Evolutionary conservation across 1,140 invertebrate genomes (phyloP).

Genomic region (Spodoptera litura): DNA sequence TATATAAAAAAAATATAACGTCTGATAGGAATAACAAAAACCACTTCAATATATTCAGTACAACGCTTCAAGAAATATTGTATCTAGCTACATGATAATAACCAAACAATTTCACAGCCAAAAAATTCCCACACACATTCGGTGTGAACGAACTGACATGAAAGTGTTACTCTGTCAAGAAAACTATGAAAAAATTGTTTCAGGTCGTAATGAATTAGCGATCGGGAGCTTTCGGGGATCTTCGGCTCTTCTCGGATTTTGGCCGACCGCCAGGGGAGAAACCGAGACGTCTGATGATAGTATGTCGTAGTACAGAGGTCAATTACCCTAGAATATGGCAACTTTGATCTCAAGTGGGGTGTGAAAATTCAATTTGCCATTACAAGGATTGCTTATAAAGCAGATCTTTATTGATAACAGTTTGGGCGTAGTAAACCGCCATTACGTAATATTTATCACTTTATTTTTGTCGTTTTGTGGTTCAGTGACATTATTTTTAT

Average conservation of each 20-base stretch:
- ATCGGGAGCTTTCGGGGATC: neutral
- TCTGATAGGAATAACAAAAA: too few relatives aligned
- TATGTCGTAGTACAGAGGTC: neutral
- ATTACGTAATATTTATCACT: constrained; percentile 18
- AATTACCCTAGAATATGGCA: constrained; percentile 18
- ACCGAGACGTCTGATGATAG: constrained; percentile 2
- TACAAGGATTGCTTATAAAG: constrained; percentile 13
- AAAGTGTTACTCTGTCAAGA: constrained; percentile 4
- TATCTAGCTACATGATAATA: neutral
- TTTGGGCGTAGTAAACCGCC: neutral
- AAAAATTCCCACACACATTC: neutral
- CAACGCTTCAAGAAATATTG: too few relatives aligned
- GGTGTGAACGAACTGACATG: constrained; percentile 15
- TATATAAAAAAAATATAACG: too few relatives aligned
- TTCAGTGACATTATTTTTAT: neutral
- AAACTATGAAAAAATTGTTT: constrained; percentile 10
- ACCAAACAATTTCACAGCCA: neutral
- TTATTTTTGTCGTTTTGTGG: neutral
- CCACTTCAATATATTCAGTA: too few relatives aligned
- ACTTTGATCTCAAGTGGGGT: constrained; percentile 20
- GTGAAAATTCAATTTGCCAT: constrained; percentile 30
- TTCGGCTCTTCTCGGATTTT: neutral
- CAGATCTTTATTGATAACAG: neutral
- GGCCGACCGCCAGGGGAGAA: constrained; percentile 5
- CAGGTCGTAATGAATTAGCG: constrained; percentile 7